Conservation (phyloP, 2,797 vertebrate genomes). For the Thalassophryne amazonica region DNA sequence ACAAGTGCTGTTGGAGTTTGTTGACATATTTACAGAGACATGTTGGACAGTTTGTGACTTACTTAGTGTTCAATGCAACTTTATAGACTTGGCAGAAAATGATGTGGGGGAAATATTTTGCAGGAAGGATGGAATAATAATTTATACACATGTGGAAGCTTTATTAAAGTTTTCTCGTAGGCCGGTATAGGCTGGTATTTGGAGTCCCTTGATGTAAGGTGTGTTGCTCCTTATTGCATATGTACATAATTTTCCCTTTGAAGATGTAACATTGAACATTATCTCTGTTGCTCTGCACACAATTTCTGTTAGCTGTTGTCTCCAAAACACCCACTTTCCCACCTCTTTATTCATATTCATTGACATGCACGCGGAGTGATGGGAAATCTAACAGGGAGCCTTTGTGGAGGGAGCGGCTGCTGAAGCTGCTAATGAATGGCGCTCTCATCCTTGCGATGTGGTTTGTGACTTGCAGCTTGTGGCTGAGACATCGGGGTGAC, state of each 20-base stretch:
- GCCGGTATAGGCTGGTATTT: too few relatives aligned
- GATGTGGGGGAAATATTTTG: too few relatives aligned
- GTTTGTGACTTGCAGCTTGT: conserved; percentile 51
- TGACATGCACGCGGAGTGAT: conserved; percentile 37
- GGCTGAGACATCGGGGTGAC: conserved; percentile 58
- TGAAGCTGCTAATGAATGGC: conserved; percentile 65
- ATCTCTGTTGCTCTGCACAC: conserved; percentile 19
- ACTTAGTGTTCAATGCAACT: too few relatives aligned
- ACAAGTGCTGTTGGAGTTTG: too few relatives aligned
- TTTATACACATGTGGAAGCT: too few relatives aligned
- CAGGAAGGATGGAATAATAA: too few relatives aligned
- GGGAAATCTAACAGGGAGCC: conserved; percentile 35
- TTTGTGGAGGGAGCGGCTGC: conserved; percentile 41
- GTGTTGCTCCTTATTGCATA: not conserved
- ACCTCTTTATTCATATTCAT: conserved; percentile 33
- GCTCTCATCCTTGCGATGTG: conserved; percentile 58
- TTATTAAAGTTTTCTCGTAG: too few relatives aligned
- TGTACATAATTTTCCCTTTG: conserved; percentile 11
- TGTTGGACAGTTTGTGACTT: too few relatives aligned
- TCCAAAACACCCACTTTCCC: conserved; percentile 17
- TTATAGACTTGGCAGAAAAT: too few relatives aligned
- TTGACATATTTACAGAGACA: too few relatives aligned
- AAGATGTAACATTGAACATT: conserved; percentile 37
- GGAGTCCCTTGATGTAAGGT: too few relatives aligned
- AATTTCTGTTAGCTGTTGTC: conserved; percentile 20